Percentiles rank a stretch among this genome's conserved stretches.
phyloP scores from a whole-genome alignment of 2,113 vertebrate genomes.

The Emydocephalus ijimae region DNA sequence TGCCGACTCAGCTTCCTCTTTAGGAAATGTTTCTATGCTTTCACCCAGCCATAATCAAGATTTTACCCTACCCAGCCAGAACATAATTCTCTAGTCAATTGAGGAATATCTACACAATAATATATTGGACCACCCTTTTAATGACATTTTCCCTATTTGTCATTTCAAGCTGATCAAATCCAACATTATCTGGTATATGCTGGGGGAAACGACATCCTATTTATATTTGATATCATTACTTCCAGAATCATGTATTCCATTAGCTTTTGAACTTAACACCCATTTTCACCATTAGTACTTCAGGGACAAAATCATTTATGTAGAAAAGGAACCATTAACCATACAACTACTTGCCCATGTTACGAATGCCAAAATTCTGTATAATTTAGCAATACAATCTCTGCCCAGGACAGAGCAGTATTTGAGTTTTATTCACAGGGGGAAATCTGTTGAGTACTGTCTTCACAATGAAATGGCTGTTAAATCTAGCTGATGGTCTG shows the following conservation, averaged over 20 bases:
- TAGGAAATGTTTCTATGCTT: not conserved
- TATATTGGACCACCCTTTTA: not conserved
- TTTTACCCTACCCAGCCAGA: not conserved
- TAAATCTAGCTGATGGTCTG: not conserved
- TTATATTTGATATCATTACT: not conserved
- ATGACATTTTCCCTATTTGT: not conserved
- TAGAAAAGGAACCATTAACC: not conserved
- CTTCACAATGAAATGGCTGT: not conserved
- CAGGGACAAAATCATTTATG: not conserved
- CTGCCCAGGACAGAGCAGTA: not conserved
- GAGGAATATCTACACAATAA: not conserved
- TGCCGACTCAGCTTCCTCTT: not conserved
- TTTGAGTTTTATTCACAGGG: not conserved
- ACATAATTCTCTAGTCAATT: not conserved
- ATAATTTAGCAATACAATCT: not conserved
- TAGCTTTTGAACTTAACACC: constrained; percentile 6
- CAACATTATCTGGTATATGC: not conserved
- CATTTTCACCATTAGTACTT: not conserved
- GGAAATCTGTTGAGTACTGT: not conserved
- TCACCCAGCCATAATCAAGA: not conserved
- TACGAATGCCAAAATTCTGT: not conserved
- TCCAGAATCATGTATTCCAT: not conserved
- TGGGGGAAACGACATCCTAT: not conserved
- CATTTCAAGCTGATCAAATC: not conserved
- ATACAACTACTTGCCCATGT: constrained; percentile 11